phyloP scores from a whole-genome alignment of 2,797 vertebrate genomes.

The Pipistrellus nathusii region DNA sequence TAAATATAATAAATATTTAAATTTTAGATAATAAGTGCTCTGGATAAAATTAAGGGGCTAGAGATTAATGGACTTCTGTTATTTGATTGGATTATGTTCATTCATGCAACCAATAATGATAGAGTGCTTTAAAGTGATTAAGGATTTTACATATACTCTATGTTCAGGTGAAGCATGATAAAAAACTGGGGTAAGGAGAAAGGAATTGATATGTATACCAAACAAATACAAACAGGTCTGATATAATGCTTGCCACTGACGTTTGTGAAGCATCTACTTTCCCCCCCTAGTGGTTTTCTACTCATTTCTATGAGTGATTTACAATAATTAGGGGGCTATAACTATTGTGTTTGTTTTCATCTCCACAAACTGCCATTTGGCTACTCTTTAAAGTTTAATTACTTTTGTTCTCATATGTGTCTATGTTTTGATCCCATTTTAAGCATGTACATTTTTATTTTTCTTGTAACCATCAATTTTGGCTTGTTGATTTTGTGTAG shows the following conservation, averaged over 20 bases:
- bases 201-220: background rate
- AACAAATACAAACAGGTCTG: background rate
- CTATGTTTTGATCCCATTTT: constrained; percentile 20
- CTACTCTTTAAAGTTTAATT: constrained; percentile 35
- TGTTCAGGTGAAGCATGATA: constrained; percentile 29
- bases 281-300: constrained; percentile 17
- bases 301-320: constrained; percentile 23
- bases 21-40: background rate
- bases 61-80: background rate
- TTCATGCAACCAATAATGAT: background rate
- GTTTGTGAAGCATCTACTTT: background rate
- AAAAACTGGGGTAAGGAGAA: background rate
- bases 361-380: background rate
- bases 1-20: background rate
- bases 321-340: constrained; percentile 1
- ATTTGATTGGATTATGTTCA: background rate
- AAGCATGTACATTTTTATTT: background rate
- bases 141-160: background rate
- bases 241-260: background rate
- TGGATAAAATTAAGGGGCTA: background rate
- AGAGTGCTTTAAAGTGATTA: background rate
- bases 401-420: background rate
- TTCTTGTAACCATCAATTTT: background rate
- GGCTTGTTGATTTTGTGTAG: background rate
- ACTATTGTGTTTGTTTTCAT: background rate